Base-by-base conservation (phyloP, 2,113 vertebrate genomes). In the Arenaria interpres region DNA sequence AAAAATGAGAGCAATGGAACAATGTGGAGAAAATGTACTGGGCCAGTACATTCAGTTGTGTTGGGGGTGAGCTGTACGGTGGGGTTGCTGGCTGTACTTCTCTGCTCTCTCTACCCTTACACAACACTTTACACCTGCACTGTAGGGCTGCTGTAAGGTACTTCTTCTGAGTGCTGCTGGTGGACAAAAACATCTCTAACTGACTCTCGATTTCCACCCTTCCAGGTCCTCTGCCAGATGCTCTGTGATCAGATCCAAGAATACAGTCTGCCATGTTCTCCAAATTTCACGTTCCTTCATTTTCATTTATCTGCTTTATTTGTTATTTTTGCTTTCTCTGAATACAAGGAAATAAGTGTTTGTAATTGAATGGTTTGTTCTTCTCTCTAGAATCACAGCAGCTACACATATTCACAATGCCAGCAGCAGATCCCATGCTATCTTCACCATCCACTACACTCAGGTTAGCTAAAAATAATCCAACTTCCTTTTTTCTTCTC, bases 371-470 rank as follows among this genome's bases (percentile, higher is more conserved):
- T 59, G 45, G 11, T 93, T 91, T 94, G 28, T 80, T 94, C 33
- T 93, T 96, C 18, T 92, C 74, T 74, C 63, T 93, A 99, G 99
- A 96, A 99, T 99, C 96, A 99, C 99, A 7, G 99, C 99, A 80
- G 98, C 99, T 71, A 99, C 99, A 8, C 99, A 99, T 80, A 97
- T 99, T 97, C 99, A 99, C 12, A 99, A 99, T 41, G 98, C 99
- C 96, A 99, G 99, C 98, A 99, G 99, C 97, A 98, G 99, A 94
- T 99, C 99, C 56, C 99, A 99, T 72, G 99, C 99, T 96, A 99
- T 99, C 98, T 99, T 99, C 97, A 99, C 99, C 66, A 99, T 99
- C 97, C 98, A 99, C 95, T 99, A 99, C 96, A 99, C 99, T 33
- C 99, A 99, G 99, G 99, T 99, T 95, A 74, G 96, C 92, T 73